phyloP scores from a whole-genome alignment of 2,888 invertebrate species.

The Augochlorella aurata region DNA sequence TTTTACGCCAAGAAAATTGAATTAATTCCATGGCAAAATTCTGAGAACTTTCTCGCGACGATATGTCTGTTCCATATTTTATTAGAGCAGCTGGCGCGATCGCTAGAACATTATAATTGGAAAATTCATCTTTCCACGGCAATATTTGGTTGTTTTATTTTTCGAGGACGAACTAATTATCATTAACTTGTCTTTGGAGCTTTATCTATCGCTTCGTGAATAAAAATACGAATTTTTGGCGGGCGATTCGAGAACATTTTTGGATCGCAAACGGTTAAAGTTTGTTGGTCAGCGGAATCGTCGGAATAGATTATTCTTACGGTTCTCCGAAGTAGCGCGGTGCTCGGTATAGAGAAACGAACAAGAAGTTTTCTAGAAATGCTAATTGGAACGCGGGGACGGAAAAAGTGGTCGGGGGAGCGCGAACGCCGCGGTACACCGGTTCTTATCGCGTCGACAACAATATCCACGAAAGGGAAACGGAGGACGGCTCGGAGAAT shows the following conservation, averaged over 20 bases:
- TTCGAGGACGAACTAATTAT: too few relatives aligned
- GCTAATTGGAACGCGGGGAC: conserved; percentile 1
- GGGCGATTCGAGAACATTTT: too few relatives aligned
- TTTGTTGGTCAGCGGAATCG: too few relatives aligned
- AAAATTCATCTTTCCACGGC: too few relatives aligned
- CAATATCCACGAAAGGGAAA: conserved; percentile 35
- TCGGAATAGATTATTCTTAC: too few relatives aligned
- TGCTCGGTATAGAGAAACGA: not conserved
- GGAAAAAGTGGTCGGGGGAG: conserved; percentile 5
- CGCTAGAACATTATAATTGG: not conserved
- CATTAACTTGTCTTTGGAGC: too few relatives aligned
- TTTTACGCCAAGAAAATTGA: not conserved
- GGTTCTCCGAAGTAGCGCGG: not conserved
- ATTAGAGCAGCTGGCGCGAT: not conserved
- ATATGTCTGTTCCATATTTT: not conserved
- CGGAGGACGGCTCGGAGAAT: conserved; percentile 17
- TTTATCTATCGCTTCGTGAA: too few relatives aligned
- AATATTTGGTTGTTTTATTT: too few relatives aligned
- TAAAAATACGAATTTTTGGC: too few relatives aligned
- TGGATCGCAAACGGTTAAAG: too few relatives aligned
- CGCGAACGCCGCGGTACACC: conserved; percentile 2
- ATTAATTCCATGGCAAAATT: not conserved
- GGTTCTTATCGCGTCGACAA: conserved; percentile 42
- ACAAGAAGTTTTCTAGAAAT: not conserved
- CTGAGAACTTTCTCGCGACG: not conserved